phyloP scores from a whole-genome alignment of 2,113 vertebrate species.

The Oryzias javanicus region DNA sequence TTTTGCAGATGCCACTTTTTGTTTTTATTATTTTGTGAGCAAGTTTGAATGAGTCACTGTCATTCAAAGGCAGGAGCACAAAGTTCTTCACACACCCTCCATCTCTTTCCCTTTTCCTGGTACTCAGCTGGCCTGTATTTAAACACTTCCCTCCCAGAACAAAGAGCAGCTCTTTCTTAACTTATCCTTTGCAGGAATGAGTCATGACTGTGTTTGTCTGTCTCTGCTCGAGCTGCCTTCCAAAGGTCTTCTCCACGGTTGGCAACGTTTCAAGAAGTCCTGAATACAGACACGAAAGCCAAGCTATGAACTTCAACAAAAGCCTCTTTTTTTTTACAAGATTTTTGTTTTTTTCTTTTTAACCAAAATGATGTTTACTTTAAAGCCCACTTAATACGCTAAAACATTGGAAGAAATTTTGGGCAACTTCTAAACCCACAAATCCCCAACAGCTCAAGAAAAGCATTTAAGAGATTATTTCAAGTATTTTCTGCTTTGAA shows the following conservation, averaged over 20 bases:
- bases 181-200: conserved; percentile 53
- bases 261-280: conserved; percentile 13
- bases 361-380: background rate
- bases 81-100: conserved; percentile 32
- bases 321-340: background rate
- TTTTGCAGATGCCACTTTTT: background rate
- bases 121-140: conserved; percentile 61
- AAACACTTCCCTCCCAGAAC: conserved; percentile 52
- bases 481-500: background rate
- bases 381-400: background rate
- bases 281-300: background rate
- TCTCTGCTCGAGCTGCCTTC: conserved; percentile 41
- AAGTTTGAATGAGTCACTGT: conserved; percentile 45
- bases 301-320: conserved; percentile 1
- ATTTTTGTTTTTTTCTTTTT: no score
- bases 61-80: conserved; percentile 13
- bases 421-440: background rate
- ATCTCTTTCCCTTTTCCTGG: conserved; percentile 39
- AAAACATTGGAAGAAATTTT: background rate
- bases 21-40: conserved; percentile 4
- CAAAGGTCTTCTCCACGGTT: conserved; percentile 29
- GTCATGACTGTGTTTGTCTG: conserved; percentile 53
- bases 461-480: background rate
- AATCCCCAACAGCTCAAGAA: background rate
- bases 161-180: conserved; percentile 38